These are phyloP conservation scores for Cercopithecus hamlyni DNA, from an alignment of 2,797 vertebrate species.

Conservation along the genomic window DNA sequence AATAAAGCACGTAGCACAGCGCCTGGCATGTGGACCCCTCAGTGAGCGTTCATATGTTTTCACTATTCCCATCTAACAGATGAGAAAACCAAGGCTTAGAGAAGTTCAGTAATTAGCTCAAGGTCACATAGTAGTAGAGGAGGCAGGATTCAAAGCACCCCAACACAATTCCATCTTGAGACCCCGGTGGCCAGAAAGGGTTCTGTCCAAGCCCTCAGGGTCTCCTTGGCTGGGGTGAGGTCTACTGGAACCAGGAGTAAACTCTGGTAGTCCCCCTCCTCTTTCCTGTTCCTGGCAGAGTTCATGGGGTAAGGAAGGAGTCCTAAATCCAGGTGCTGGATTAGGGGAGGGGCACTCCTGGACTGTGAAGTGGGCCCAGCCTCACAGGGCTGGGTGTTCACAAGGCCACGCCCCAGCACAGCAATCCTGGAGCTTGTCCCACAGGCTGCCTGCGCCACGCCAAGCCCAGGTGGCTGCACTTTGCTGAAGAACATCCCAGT, in stretches of 20 bases:
- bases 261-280: not conserved
- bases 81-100: not conserved
- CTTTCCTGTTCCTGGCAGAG: not conserved
- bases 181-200: not conserved
- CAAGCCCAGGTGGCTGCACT: not conserved
- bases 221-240: not conserved
- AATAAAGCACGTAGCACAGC: not conserved
- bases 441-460: not conserved
- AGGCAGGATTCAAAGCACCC: not conserved
- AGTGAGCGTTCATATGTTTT: not conserved
- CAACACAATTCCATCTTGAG: not conserved
- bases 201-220: not conserved
- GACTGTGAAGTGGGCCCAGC: not conserved
- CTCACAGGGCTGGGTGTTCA: not conserved
- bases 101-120: not conserved
- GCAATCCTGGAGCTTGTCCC: accelerated
- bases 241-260: not conserved
- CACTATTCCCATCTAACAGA: not conserved
- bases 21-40: not conserved
- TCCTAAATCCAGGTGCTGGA: not conserved
- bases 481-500: not conserved
- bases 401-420: not conserved
- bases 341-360: too few species aligned
- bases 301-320: not conserved
- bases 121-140: not conserved